A percentile compares a stretch with the other conserved stretches of the same genome.
Evolutionary conservation across 2,113 vertebrate genomes (phyloP).

Genomic region (Enhydra lutris): DNA sequence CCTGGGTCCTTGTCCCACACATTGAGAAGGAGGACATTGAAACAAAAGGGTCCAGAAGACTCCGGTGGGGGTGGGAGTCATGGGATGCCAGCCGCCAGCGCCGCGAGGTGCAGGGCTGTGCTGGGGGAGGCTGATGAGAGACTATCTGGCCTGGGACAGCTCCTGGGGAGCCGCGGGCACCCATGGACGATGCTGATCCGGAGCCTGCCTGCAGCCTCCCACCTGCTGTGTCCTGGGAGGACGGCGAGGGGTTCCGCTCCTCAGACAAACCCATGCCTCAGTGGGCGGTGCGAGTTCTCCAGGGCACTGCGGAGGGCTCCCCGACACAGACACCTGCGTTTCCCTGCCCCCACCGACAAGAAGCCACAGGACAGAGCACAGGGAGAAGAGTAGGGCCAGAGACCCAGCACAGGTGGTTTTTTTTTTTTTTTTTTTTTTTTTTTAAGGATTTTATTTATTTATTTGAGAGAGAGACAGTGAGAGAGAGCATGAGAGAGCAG

Average conservation of each 20-base stretch:
- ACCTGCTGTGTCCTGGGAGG: background rate
- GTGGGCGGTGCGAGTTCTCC: background rate
- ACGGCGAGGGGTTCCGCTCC: fast-evolving
- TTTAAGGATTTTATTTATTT: too few relatives aligned
- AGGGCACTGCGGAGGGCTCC: fast-evolving
- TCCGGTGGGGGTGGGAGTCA: fast-evolving
- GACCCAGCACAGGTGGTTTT: background rate
- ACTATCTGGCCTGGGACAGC: background rate
- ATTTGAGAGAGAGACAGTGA: too few relatives aligned
- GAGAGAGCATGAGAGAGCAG: too few relatives aligned
- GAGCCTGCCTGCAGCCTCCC: background rate
- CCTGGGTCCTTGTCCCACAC: background rate
- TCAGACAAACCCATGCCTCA: background rate
- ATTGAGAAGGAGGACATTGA: background rate
- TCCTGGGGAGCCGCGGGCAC: background rate
- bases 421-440: too few relatives aligned
- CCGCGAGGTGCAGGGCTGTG: background rate
- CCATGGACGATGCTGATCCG: too few relatives aligned
- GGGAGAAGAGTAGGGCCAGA: background rate
- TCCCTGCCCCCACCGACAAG: background rate
- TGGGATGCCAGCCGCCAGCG: too few relatives aligned
- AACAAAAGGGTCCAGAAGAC: background rate
- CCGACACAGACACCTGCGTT: fast-evolving
- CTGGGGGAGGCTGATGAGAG: background rate
- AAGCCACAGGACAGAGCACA: background rate